Evolutionary conservation across 92 coral and sea anemone genomes (phyloP), one percentile per base, ranked within the genome.

Genomic region (Palythoa grandis): DNA sequence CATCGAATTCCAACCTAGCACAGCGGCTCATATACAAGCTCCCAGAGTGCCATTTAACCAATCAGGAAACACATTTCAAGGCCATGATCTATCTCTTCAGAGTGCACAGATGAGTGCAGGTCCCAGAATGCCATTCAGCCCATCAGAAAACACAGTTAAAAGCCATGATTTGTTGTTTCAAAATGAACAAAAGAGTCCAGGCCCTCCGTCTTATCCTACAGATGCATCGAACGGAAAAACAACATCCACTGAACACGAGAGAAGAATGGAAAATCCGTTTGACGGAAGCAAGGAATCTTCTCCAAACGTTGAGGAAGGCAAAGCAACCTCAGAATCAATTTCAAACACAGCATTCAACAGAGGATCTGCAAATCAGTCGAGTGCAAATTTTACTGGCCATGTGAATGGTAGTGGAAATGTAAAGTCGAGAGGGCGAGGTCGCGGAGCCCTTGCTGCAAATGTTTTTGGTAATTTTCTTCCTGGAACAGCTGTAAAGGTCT

Each of bases 401-500:
- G 3, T 25, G 3, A 20, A 11, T 77, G 50, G 70, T 10, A 17
- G 1, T 8, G 17, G 16, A 11, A 1, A 19, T 22, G 7, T 39
- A 4, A 79, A 39, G 10, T 20, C 72, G 19, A 60, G 11, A n/a
- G 84, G 84, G 14, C 84, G 84, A 43, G 84, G 84, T 79, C 84
- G 74, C 25, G 84, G 84, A 0, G 2, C 15, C 40, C 1, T 79
- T 65, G 84, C 84, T 66, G 84, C 60, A 63, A 39, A 23, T 1
- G 65, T 79, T 37, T 8, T 11, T 6, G 20, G 60, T 10, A 11
- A 19, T 20, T 20, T 22, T 11, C 2, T 22, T 2, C 84, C 84
- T 40, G 84, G 84, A 48, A 39, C 12, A 50, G 74, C 84, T 23
- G 53, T 63, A 16, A 65, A 47, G 40, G 67, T 11, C 15, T 1